Evolutionary conservation across 2,113 vertebrate species (phyloP).

Genomic region (Thinocorus orbignyianus): DNA sequence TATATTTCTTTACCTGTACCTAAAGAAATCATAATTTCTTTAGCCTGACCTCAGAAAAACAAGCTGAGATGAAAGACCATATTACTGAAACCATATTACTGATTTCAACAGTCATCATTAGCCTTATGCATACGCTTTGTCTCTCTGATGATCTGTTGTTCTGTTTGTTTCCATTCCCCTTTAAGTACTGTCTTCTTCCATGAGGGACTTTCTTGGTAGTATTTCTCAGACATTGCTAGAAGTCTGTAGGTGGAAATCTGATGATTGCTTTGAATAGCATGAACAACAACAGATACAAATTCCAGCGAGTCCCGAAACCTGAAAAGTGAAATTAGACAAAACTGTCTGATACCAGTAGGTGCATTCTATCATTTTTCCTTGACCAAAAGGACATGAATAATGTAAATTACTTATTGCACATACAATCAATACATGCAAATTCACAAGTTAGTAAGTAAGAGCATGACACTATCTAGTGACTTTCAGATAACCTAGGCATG

Average conservation of each 20-base stretch:
- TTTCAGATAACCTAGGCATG: background rate
- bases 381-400: background rate
- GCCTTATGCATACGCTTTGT: background rate
- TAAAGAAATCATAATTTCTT: background rate
- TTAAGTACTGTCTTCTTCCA: constrained; percentile 26
- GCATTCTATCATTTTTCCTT: background rate
- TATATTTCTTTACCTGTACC: background rate
- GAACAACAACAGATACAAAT: constrained; percentile 77
- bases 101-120: background rate
- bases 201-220: background rate
- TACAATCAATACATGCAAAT: background rate
- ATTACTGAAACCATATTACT: background rate
- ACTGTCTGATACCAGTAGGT: background rate
- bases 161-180: background rate
- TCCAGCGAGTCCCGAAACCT: constrained; percentile 81
- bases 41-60: background rate
- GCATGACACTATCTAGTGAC: background rate
- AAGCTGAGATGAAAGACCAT: background rate
- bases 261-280: constrained; percentile 80
- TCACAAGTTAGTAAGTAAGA: background rate
- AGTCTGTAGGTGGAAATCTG: constrained; percentile 84
- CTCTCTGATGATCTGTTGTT: constrained; percentile 16
- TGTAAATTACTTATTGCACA: background rate
- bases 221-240: constrained; percentile 46
- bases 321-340: constrained; percentile 33